Conservation (phyloP, 2,888 invertebrate species). For the Carpatolechia fugitivella region DNA sequence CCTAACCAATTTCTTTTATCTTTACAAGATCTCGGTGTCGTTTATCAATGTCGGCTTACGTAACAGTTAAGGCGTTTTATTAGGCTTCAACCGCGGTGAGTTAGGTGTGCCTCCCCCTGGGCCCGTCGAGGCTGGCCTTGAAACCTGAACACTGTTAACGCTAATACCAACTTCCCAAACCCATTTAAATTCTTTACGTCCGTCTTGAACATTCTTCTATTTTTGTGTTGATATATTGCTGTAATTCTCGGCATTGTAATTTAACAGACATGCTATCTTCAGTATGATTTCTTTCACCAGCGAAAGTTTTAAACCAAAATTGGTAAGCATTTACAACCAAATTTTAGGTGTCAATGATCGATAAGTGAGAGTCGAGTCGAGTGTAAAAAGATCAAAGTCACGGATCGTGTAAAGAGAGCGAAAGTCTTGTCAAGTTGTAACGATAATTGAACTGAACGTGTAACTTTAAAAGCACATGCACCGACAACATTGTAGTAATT, state of each 20-base stretch:
- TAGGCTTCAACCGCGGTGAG: constrained; percentile 15
- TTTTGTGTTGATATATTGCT: too few species aligned
- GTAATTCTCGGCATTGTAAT: not conserved
- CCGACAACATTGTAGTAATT: not conserved
- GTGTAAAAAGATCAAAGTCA: not conserved
- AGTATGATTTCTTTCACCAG: not conserved
- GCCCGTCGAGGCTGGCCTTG: constrained; percentile 30
- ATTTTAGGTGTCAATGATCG: not conserved
- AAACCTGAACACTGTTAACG: constrained; percentile 16
- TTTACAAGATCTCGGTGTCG: constrained; percentile 1
- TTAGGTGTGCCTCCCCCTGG: constrained; percentile 26
- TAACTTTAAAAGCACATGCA: constrained; percentile 1
- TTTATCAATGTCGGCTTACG: constrained; percentile 25
- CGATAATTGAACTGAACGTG: not conserved
- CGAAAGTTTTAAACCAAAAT: not conserved
- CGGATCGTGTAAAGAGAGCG: not conserved
- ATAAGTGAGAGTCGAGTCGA: constrained; percentile 1
- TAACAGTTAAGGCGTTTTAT: constrained; percentile 31
- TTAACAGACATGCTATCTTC: not conserved
- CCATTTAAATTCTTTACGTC: not conserved
- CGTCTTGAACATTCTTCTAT: not conserved
- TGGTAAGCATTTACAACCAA: not conserved
- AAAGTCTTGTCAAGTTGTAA: not conserved
- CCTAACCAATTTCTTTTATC: not conserved
- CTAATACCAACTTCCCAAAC: constrained; percentile 5